A percentile compares a stretch with the other conserved stretches of the same genome.
These are phyloP conservation scores for Linepithema humile DNA, from an alignment of 1,140 invertebrate species.

Conservation along the genomic window DNA sequence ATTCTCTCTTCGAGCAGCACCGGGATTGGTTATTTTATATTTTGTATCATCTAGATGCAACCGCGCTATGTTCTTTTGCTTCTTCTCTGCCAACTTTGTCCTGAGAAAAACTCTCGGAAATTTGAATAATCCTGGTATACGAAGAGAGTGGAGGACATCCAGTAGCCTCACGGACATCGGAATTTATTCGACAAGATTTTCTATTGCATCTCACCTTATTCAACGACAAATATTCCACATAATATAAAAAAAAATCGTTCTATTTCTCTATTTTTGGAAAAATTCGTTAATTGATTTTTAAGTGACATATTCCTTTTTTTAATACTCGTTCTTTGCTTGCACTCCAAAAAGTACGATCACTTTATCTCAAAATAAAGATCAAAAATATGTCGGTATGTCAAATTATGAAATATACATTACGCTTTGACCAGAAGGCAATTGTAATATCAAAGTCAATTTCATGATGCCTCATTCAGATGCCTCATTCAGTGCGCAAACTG, in stretches of 20 bases:
- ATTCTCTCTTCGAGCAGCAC: too few relatives aligned
- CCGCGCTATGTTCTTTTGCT: constrained; percentile 28
- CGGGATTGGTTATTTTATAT: constrained; percentile 58
- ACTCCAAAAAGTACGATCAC: too few relatives aligned
- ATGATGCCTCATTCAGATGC: constrained; percentile 10
- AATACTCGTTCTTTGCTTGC: too few relatives aligned
- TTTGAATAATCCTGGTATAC: constrained; percentile 70
- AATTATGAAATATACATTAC: background rate
- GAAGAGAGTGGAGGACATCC: constrained; percentile 26
- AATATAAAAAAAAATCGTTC: too few relatives aligned
- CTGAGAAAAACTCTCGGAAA: constrained; percentile 38
- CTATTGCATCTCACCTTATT: constrained; percentile 16
- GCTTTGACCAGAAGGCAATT: constrained; percentile 10
- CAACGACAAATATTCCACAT: constrained; percentile 8
- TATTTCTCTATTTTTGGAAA: constrained; percentile 37
- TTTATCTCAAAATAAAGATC: background rate
- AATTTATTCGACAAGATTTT: constrained; percentile 56
- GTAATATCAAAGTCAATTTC: constrained; percentile 35
- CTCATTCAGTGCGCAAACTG: constrained; percentile 4
- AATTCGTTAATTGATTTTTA: background rate
- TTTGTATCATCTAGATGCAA: constrained; percentile 27
- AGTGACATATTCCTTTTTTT: too few relatives aligned
- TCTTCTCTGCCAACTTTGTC: background rate
- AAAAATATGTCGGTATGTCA: background rate
- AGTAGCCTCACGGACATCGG: constrained; percentile 47